Evolutionary conservation across 2,888 invertebrate species (phyloP).

Genomic region (Acronicta aceris): DNA sequence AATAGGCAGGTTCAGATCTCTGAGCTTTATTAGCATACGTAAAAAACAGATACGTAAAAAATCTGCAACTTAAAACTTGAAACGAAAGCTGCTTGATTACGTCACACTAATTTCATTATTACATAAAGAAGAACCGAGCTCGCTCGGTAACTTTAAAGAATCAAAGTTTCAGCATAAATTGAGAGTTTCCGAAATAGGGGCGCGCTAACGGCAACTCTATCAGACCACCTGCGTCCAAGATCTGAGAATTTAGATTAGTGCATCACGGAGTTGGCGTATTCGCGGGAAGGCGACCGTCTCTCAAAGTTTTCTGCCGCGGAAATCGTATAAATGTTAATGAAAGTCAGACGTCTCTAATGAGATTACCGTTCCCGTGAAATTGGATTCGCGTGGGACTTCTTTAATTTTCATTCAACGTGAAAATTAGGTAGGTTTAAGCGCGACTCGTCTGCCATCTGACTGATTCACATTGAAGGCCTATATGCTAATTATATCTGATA

Average conservation of each 20-base stretch:
- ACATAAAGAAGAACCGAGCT: conserved; percentile 52
- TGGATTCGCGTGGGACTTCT: conserved; percentile 85
- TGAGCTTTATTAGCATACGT: conserved; percentile 1
- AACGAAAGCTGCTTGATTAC: conserved; percentile 32
- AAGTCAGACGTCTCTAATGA: conserved; percentile 86
- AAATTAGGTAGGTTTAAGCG: conserved; percentile 78
- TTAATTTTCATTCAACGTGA: conserved; percentile 85
- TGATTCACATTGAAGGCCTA: conserved; percentile 62
- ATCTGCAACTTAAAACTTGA: conserved; percentile 17
- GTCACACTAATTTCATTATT: conserved; percentile 48
- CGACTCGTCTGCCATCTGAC: conserved; percentile 63
- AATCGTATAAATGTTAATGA: conserved; percentile 88
- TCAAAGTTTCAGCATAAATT: conserved; percentile 77
- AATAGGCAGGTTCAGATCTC: no score
- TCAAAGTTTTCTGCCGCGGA: conserved; percentile 78
- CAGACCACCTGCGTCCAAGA: conserved; percentile 76
- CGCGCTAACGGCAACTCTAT: conserved; percentile 71
- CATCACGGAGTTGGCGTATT: conserved; percentile 69
- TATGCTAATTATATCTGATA: conserved; percentile 46
- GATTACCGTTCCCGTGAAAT: conserved; percentile 86
- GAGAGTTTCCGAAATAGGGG: conserved; percentile 68
- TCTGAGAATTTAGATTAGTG: conserved; percentile 82
- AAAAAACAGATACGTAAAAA: conserved; percentile 16
- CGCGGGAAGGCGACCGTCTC: conserved; percentile 65
- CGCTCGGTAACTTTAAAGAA: conserved; percentile 56